These are phyloP conservation scores for Pseudomyrmex flavicornis DNA, from an alignment of 1,140 invertebrate species.

Conservation along the genomic window DNA sequence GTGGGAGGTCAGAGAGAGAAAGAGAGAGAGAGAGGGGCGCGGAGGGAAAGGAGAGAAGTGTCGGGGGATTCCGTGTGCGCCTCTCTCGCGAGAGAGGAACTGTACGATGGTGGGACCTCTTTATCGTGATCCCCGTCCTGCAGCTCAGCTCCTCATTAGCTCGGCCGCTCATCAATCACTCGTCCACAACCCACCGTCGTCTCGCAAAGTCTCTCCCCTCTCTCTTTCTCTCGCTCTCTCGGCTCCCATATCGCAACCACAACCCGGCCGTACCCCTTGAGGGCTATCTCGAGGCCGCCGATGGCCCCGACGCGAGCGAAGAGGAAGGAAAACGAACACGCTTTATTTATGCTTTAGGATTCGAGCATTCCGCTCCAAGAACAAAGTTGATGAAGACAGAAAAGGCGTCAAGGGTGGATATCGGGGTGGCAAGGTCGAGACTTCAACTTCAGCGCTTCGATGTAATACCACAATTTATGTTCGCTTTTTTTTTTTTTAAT, in stretches of 20 bases:
- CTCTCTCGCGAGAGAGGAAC: slow-evolving; percentile 69
- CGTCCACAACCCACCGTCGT: slow-evolving; percentile 81
- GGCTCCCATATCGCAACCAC: slow-evolving; percentile 71
- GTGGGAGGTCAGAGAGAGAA: background rate
- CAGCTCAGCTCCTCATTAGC: slow-evolving; percentile 85
- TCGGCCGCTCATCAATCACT: slow-evolving; percentile 84
- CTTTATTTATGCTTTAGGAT: slow-evolving; percentile 56
- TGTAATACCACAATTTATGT: background rate
- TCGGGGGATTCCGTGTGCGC: slow-evolving; percentile 70
- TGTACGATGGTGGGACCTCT: slow-evolving; percentile 80
- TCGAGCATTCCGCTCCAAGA: slow-evolving; percentile 20
- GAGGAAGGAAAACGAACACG: slow-evolving; percentile 17
- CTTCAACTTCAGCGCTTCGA: background rate
- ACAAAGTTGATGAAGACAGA: slow-evolving; percentile 49
- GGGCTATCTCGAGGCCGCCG: slow-evolving; percentile 73
- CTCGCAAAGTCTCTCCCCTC: slow-evolving; percentile 73
- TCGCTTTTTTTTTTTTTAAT: background rate
- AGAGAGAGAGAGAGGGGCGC: no score
- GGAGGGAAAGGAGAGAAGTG: slow-evolving; percentile 12
- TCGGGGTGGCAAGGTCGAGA: background rate
- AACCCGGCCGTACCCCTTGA: slow-evolving; percentile 70
- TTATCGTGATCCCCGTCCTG: slow-evolving; percentile 84
- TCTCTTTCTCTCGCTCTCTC: slow-evolving; percentile 29
- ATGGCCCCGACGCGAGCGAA: slow-evolving; percentile 28
- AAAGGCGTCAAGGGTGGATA: background rate